These are phyloP conservation scores for Neotoxoptera formosana DNA, from an alignment of 1,140 invertebrate genomes.

Conservation along the genomic window DNA sequence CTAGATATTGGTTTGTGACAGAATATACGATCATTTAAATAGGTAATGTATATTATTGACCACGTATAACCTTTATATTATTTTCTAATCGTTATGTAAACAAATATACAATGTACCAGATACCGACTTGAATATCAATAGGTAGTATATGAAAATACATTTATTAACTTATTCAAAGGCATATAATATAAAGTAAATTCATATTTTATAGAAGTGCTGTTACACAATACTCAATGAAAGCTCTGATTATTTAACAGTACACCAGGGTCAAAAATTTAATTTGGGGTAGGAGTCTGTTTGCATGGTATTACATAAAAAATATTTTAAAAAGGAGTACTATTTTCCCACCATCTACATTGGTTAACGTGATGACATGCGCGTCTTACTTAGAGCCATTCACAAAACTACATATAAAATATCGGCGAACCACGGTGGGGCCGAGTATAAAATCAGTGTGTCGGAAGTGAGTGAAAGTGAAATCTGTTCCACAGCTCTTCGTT, in stretches of 20 bases:
- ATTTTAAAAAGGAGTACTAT: not conserved
- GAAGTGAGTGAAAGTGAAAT: slow-evolving; percentile 57
- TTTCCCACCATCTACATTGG: not conserved
- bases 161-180: not conserved
- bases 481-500: slow-evolving; percentile 5
- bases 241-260: not conserved
- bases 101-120: not conserved
- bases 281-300: not conserved
- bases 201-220: not conserved
- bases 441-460: slow-evolving; percentile 55
- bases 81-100: not conserved
- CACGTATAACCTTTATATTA: not conserved
- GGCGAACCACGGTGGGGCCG: not conserved
- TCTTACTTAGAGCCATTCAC: not conserved
- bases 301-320: not conserved
- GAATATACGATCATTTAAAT: not conserved
- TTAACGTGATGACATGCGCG: slow-evolving; percentile 17
- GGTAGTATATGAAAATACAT: not conserved
- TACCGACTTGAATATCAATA: not conserved
- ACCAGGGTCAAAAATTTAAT: not conserved
- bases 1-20: not conserved
- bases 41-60: not conserved
- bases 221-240: not conserved
- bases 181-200: not conserved
- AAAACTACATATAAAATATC: not conserved